Base-by-base conservation (phyloP, 1,140 invertebrate genomes). In the Drosophila ercepeae region DNA sequence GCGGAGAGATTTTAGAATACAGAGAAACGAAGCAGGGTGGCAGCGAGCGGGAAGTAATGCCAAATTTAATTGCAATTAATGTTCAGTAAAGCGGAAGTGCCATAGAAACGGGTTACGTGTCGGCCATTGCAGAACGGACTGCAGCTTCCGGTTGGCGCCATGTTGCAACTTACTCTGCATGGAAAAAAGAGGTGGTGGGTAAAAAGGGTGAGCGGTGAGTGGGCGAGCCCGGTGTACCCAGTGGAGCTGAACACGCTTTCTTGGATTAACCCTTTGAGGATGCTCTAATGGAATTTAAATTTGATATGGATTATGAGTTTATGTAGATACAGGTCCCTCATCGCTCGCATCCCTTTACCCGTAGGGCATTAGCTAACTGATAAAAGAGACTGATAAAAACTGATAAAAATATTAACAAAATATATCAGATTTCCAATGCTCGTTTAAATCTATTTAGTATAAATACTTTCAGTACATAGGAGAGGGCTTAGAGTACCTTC, bases 1-100 rank as follows among this genome's bases (percentile, higher is more conserved):
- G n/a, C 16, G 49, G 41, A 21, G 29, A 13, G 34, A 13, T 23
- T 19, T n/a, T 11, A n/a, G 42, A 11, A 25, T 2, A 7, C 8
- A 4, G 29, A 6, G 36, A 21, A 14, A 16, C 6, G 25, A 13
- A 13, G 8, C 4, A 25, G 36, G 29, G 13, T 21, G 29, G 27
- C 8, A 21, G 23, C 27, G 36, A 18, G 29, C 14, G 36, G 51
- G 29, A 44, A 49, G 72, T 76, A 75, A 86, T 76, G 72, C 63
- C 81, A 84, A 84, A 84, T 84, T 86, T 81, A 84, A 84, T 86
- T 84, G 81, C 81, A 86, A 84, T 84, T 84, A 84, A 84, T 81
- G 81, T 70, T 57, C 76, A 84, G 59, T 75, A 69, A 63, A 76
- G 72, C 82, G 79, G 79, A 86, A 79, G 79, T 76, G 58, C 72